These are phyloP conservation scores for Eriocheir sinensis DNA, from an alignment of 1,140 invertebrate genomes.

Conservation along the genomic window DNA sequence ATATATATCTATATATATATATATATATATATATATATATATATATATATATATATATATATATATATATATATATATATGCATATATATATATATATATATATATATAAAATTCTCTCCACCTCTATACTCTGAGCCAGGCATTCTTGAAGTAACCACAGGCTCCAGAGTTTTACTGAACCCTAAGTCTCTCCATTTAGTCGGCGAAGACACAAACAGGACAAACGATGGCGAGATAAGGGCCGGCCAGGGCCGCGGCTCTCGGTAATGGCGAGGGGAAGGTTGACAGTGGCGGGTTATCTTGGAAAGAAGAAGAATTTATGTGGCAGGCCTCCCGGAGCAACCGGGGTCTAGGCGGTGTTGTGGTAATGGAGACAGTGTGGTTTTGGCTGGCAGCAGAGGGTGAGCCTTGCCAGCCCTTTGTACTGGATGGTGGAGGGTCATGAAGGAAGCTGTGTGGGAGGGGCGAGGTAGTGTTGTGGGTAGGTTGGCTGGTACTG, in stretches of 20 bases:
- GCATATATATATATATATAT: background rate
- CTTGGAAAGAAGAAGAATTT: conserved; percentile 7
- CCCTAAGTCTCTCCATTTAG: background rate
- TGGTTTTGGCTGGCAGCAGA: background rate
- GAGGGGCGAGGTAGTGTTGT: background rate
- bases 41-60: conserved; percentile 13
- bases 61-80: conserved; percentile 13
- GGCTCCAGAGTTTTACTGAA: background rate
- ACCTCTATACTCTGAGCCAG: background rate
- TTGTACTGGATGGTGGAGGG: background rate
- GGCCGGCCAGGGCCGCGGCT: background rate
- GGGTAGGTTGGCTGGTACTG: too few species aligned
- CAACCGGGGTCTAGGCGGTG: background rate
- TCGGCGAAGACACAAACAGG: background rate
- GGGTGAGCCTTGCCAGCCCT: background rate
- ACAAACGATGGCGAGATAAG: background rate
- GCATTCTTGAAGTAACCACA: background rate
- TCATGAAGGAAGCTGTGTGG: background rate
- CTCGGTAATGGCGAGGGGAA: background rate
- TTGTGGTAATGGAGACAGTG: conserved; percentile 23
- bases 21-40: conserved; percentile 10
- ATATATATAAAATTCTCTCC: background rate
- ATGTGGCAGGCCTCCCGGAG: background rate
- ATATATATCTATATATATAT: background rate
- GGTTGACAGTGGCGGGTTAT: background rate